A percentile compares a stretch with the other conserved stretches of the same genome.
Evolutionary conservation across 2,797 vertebrate genomes (phyloP).

Genomic region (Esox masquinongy): DNA sequence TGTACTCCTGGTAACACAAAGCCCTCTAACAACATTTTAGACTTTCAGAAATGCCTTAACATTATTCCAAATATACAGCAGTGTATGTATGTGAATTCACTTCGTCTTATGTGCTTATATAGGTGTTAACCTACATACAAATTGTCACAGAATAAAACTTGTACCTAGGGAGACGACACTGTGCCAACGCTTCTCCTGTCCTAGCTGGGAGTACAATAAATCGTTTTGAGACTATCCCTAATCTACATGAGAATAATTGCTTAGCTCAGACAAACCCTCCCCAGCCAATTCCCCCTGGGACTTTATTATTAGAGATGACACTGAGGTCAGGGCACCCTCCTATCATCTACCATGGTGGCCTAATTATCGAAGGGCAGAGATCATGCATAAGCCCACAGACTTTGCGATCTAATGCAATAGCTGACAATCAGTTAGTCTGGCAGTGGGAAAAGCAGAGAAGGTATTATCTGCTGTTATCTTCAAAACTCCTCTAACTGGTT

Average conservation of each 20-base stretch:
- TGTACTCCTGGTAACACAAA: too few species aligned
- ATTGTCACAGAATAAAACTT: too few species aligned
- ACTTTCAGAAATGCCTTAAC: too few species aligned
- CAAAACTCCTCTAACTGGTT: not conserved
- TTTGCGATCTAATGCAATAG: not conserved
- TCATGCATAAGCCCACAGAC: not conserved
- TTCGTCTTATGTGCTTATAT: too few species aligned
- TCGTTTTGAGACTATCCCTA: not conserved
- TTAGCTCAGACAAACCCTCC: constrained; percentile 4
- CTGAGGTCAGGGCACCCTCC: constrained; percentile 29
- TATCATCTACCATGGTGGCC: not conserved
- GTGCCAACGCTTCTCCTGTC: too few species aligned
- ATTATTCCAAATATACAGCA: too few species aligned
- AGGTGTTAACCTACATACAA: too few species aligned
- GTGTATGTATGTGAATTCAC: too few species aligned
- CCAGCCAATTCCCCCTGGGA: not conserved
- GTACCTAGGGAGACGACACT: too few species aligned
- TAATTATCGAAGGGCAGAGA: constrained; percentile 21
- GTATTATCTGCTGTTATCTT: too few species aligned
- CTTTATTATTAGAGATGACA: constrained; percentile 25
- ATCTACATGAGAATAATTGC: not conserved
- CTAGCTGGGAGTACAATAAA: not conserved
- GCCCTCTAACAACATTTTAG: too few species aligned
- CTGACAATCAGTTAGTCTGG: not conserved
- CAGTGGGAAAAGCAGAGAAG: too few species aligned